Conservation (phyloP, 2,797 vertebrate genomes). For the Simalia tracyae region DNA sequence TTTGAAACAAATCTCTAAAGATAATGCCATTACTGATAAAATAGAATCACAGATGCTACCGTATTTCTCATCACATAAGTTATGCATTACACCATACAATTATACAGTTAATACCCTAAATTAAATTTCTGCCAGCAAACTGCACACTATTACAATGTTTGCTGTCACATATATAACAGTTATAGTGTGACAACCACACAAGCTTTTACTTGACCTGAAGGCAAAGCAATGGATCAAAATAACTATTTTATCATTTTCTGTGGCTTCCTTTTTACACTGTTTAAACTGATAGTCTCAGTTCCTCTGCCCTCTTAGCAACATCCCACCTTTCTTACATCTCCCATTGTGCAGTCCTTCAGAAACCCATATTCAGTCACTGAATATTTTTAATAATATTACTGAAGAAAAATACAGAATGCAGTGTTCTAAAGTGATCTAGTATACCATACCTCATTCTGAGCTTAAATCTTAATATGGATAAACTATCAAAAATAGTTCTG, state of each 20-base stretch:
- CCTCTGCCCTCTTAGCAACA: background rate
- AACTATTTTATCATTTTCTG: background rate
- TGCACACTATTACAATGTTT: background rate
- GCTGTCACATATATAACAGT: background rate
- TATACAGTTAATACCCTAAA: slow-evolving; percentile 13
- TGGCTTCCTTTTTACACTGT: background rate
- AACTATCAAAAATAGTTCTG: background rate
- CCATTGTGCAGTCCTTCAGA: background rate
- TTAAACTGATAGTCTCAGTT: background rate
- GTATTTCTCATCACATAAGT: slow-evolving; percentile 4
- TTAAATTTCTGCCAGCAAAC: slow-evolving; percentile 4
- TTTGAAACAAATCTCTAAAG: slow-evolving; percentile 24
- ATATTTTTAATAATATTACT: background rate
- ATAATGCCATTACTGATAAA: slow-evolving; percentile 20
- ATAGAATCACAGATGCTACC: background rate
- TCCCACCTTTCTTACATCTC: background rate
- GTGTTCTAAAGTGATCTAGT: background rate
- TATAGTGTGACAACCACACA: background rate
- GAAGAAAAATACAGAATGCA: background rate
- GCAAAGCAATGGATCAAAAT: background rate
- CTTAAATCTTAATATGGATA: background rate
- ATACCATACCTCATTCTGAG: background rate
- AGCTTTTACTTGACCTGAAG: background rate
- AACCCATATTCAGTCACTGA: background rate
- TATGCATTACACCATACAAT: slow-evolving; percentile 5